Evolutionary conservation across 2,797 vertebrate species (phyloP).

Genomic region (Rhinogobio ventralis): DNA sequence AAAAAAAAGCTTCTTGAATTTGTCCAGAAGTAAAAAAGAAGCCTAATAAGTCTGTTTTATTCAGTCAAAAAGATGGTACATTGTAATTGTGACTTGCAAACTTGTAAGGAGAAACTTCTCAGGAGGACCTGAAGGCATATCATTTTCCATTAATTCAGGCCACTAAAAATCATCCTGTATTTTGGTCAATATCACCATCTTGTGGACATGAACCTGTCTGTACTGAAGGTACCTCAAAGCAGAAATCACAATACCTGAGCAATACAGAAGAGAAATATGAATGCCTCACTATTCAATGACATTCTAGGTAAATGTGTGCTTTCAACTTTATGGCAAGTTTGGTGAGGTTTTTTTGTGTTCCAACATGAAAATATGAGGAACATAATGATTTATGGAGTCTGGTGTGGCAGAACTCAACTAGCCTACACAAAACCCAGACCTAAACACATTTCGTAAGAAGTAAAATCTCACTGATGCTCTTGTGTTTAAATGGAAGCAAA

Average conservation of each 20-base stretch:
- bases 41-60: neutral
- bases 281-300: neutral
- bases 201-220: slow-evolving; percentile 72
- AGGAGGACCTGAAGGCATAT: neutral
- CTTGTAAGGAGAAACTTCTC: neutral
- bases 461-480: neutral
- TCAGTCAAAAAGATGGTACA: neutral
- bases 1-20: neutral
- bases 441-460: neutral
- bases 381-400: neutral
- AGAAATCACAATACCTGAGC: neutral
- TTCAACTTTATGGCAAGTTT: neutral
- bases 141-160: slow-evolving; percentile 58
- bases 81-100: neutral
- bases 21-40: neutral
- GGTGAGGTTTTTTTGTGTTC: neutral
- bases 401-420: neutral
- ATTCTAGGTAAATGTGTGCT: neutral
- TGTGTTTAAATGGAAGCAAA: neutral
- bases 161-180: slow-evolving; percentile 62
- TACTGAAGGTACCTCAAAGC: slow-evolving; percentile 22
- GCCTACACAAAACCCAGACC: neutral
- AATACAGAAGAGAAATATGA: neutral
- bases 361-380: neutral
- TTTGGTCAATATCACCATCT: slow-evolving; percentile 86